Evolutionary conservation across 1,140 invertebrate genomes (phyloP), one percentile per base, ranked within the genome.

Genomic region (Caenorhabditis elegans): DNA sequence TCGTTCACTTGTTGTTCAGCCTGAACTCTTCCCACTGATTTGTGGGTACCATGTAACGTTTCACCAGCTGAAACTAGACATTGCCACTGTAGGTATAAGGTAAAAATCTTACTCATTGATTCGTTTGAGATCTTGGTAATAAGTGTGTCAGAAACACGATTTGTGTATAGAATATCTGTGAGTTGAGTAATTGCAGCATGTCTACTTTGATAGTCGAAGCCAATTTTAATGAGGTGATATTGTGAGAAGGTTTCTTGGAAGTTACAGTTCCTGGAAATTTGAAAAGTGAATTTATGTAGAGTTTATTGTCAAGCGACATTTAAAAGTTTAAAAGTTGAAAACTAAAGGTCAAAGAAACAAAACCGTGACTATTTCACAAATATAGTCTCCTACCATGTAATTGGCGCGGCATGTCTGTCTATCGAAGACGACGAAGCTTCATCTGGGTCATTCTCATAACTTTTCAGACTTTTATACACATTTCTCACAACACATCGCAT

Each of bases 51-150:
- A 17, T 70, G 34, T 8, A 39, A 10, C 5, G 31, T 70, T 34
- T 60, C 53, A 31, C 53, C 53, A 3, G 26, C 26, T 53, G 49
- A 26, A 53, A n/a, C n/a, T n/a, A n/a, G n/a, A n/a, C n/a, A n/a
- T n/a, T n/a, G n/a, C n/a, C n/a, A n/a, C n/a, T n/a, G n/a, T n/a
- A 26, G 22, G 28, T 53, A 26, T 8, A 8, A 11, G 47, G 8
- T n/a, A 49, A 49, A n/a, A n/a, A n/a, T n/a, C 15, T 49, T 53
- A 53, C 49, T 26, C 19, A 60, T 60, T 60, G 53, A 60, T 34
- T 60, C 53, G n/a, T 60, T 60, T 1, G 53, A 60, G 53, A 60
- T 60, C 53, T 60, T 60, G 53, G 53, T 15, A 15, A 60, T 60
- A 0, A 60, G 53, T 31, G 3, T 34, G 1, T 31, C 53, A 17